Base-by-base conservation (phyloP, 2,888 invertebrate genomes). In the Eucera pruinosa region DNA sequence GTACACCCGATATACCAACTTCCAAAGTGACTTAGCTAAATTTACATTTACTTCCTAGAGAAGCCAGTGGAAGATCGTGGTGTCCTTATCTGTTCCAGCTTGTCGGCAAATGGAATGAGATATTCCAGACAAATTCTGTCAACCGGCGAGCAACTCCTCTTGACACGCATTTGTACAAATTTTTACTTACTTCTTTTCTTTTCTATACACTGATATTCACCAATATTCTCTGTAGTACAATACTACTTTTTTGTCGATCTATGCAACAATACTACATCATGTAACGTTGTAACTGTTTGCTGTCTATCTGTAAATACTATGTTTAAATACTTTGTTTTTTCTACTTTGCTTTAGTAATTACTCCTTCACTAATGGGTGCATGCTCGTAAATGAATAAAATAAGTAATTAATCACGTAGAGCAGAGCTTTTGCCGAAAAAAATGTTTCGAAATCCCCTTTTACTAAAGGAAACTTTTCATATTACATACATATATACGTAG, bases 1-100 rank as follows among this genome's bases (percentile, higher is more conserved):
- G 60, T 67, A 68, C 77, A 76, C 68, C 62, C 65, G 54, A 76
- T 78, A 82, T 80, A 76, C 80, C 75, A 88, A 86, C 82, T 88
- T 82, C 73, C 77, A 86, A 86, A 88, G 81, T 84, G 85, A 82
- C 86, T 87, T 82, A 82, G 27, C 72, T 61, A 71, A 87, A 87
- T 87, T 87, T 87, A 84, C 87, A 85, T 85, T 84, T 74, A 62
- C 72, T 74, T 57, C 41, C 62, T 25, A 36, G 72, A 41, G 68
- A 57, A 70, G 13, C 72, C 33, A 39, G 5, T 54, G 47, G 55
- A 79, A 76, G 69, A 82, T 82, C 69, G 39, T 43, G 18, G 50
- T 20, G 50, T 60, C 66, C 69, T 82, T 82, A 73, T 82, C 76
- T 57, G 64, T 54, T 39, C 60, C 39, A 79, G 61, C 60, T 64